Percentiles rank a stretch among this genome's conserved stretches.
Conservation (phyloP, 2,797 vertebrate species). For the Pseudochaenichthys georgianus region DNA sequence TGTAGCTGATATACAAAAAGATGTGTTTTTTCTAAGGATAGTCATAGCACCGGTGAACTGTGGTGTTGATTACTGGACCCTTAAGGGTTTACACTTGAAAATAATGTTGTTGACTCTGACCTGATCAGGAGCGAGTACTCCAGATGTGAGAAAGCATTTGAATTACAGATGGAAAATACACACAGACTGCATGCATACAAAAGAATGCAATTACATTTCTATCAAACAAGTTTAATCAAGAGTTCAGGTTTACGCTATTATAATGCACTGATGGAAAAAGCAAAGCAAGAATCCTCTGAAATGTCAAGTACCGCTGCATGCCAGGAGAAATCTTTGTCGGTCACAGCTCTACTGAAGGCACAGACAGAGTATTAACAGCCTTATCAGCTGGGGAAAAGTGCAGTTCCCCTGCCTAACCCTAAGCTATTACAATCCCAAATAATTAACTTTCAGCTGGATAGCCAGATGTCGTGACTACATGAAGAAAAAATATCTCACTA, state of each 20-base stretch:
- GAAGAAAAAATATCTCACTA: conserved; percentile 33
- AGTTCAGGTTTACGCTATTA: conserved; percentile 68
- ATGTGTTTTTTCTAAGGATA: conserved; percentile 64
- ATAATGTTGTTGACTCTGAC: conserved; percentile 82
- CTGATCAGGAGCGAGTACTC: conserved; percentile 67
- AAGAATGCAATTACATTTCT: conserved; percentile 80
- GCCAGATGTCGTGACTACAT: conserved; percentile 64
- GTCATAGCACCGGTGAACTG: conserved; percentile 69
- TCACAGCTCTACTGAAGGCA: conserved; percentile 73
- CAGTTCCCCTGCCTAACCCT: conserved; percentile 80
- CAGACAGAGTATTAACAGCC: conserved; percentile 78
- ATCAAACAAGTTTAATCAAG: conserved; percentile 75
- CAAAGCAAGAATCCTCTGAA: conserved; percentile 77
- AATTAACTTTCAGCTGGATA: conserved; percentile 84
- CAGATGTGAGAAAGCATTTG: conserved; percentile 69
- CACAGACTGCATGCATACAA: conserved; percentile 64
- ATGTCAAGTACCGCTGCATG: conserved; percentile 86
- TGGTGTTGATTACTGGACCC: conserved; percentile 71
- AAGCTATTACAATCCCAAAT: conserved; percentile 88
- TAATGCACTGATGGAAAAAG: conserved; percentile 73
- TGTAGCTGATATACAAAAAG: conserved; percentile 57
- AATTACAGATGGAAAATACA: conserved; percentile 61
- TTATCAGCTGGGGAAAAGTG: conserved; percentile 82
- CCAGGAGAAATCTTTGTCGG: conserved; percentile 68
- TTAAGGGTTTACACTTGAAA: conserved; percentile 71